Percentiles rank a stretch among this genome's conserved stretches.
These are phyloP conservation scores for Apodemia duryi DNA, from an alignment of 2,888 invertebrate genomes.

Conservation along the genomic window DNA sequence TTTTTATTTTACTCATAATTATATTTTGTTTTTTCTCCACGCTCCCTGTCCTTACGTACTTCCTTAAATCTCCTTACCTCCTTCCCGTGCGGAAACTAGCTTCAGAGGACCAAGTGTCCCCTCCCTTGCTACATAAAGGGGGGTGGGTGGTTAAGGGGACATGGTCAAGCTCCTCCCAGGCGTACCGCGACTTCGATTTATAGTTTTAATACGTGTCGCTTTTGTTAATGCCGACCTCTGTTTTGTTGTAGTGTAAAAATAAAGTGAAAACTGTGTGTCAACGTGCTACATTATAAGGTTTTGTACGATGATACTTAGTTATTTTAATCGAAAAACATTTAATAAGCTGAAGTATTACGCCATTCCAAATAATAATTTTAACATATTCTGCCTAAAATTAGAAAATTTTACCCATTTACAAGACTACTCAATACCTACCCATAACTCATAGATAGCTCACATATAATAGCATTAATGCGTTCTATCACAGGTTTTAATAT, in stretches of 20 bases:
- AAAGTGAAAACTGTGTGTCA: constrained; percentile 9
- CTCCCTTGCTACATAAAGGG: constrained; percentile 39
- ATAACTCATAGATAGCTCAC: no score
- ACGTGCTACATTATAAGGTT: not conserved
- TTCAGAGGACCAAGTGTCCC: constrained; percentile 40
- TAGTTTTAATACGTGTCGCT: constrained; percentile 51
- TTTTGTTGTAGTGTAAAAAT: constrained; percentile 39
- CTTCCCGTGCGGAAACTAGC: constrained; percentile 41
- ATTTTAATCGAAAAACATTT: not conserved
- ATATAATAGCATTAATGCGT: no score
- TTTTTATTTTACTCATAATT: constrained; percentile 37
- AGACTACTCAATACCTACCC: no score
- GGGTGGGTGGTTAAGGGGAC: constrained; percentile 45
- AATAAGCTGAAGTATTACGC: not conserved
- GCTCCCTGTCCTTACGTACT: constrained; percentile 41
- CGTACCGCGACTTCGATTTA: constrained; percentile 50
- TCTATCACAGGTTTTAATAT: no score
- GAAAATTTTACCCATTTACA: no score
- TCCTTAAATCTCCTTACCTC: constrained; percentile 38
- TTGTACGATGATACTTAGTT: not conserved
- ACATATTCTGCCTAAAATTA: no score
- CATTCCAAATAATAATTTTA: no score
- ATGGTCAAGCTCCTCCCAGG: constrained; percentile 50
- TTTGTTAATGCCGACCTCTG: constrained; percentile 41
- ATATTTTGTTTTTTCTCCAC: constrained; percentile 38